These are phyloP conservation scores for Dendropsophus ebraccatus DNA, from an alignment of 2,113 vertebrate species.

Conservation along the genomic window DNA sequence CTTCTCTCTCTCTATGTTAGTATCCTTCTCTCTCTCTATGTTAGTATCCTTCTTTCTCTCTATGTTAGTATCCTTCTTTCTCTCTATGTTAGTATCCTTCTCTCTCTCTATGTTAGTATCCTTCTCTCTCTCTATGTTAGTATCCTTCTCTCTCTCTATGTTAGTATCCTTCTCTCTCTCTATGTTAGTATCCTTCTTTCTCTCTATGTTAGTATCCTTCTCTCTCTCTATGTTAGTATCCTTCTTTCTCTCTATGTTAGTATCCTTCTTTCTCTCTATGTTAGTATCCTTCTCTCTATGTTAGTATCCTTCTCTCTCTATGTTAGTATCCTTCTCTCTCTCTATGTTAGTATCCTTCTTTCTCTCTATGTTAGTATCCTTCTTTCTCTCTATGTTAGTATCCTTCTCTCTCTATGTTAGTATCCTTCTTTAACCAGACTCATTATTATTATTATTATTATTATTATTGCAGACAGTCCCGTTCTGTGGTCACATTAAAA, in stretches of 20 bases:
- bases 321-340: background rate
- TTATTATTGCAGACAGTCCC: constrained; percentile 89
- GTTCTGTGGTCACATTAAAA: constrained; percentile 94
- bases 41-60: background rate
- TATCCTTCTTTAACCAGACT: background rate
- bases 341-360: background rate
- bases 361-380: background rate
- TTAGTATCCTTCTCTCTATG: background rate
- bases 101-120: background rate
- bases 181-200: background rate
- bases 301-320: background rate
- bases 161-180: background rate
- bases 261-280: background rate
- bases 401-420: background rate
- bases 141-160: background rate
- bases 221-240: background rate
- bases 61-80: background rate
- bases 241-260: background rate
- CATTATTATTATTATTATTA: too few species aligned
- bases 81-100: background rate
- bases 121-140: background rate
- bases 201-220: background rate
- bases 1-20: background rate
- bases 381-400: too few species aligned
- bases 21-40: background rate